Conservation (phyloP, 2,113 vertebrate genomes). For the Cryptotis parvus region DNA sequence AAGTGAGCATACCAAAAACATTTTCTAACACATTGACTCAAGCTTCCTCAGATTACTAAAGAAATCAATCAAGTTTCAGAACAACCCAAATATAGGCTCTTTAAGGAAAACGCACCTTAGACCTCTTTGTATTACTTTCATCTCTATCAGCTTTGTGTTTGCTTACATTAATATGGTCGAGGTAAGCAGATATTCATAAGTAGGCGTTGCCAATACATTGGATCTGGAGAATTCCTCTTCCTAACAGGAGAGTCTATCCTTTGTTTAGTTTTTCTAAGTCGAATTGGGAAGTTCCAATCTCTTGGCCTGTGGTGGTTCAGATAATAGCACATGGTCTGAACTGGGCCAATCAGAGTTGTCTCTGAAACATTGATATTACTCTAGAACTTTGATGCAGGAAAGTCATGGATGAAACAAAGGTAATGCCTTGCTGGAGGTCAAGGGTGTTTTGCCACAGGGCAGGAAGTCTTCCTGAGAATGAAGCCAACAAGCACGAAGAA, state of each 20-base stretch:
- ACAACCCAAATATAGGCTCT: not conserved
- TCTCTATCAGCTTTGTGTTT: not conserved
- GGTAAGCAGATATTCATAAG: not conserved
- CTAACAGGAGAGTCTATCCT: not conserved
- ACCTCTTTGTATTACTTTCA: not conserved
- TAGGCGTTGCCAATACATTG: too few relatives aligned
- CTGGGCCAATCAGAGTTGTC: not conserved
- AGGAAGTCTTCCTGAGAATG: not conserved
- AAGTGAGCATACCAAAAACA: not conserved
- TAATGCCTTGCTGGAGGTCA: not conserved
- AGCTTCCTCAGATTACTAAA: slow-evolving; percentile 32
- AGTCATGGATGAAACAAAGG: not conserved
- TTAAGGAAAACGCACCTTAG: not conserved
- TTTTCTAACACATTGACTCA: not conserved
- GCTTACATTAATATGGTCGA: not conserved
- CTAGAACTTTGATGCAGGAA: slow-evolving; percentile 11
- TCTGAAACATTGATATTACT: too few relatives aligned
- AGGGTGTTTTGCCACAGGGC: not conserved
- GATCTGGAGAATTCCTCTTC: slow-evolving; percentile 2
- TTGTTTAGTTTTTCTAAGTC: not conserved
- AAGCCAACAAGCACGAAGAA: not conserved
- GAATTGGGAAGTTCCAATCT: not conserved
- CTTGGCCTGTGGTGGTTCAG: not conserved
- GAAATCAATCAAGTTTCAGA: not conserved
- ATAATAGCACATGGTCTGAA: not conserved